Evolutionary conservation across 1,140 invertebrate species (phyloP), one percentile per base, ranked within the genome.

Genomic region (Antheraea mylitta): DNA sequence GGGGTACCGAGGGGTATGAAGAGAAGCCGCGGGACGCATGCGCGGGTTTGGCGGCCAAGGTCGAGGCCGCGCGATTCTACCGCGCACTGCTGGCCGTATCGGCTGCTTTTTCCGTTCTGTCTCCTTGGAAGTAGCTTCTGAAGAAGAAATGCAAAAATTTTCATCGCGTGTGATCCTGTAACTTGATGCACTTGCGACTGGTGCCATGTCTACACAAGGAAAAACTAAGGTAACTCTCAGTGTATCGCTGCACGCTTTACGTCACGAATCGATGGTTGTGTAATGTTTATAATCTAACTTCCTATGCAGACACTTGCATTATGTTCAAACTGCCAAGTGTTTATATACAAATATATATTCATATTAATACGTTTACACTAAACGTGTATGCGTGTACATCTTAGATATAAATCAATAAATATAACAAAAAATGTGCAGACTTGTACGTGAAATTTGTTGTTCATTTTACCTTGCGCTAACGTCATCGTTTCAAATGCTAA

Each of bases 11-110:
- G 72, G 64, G 74, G 71, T 45, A 72, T 66, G 61, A 69, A 66
- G 78, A 78, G 78, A 78, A 68, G 82, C 67, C 71, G 86, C 82
- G 87, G 82, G 85, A 79, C 89, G 89, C 89, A 91, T 90, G 89
- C 89, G 89, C 89, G 81, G 74, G 81, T 91, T 90, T 91, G 89
- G 86, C 87, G 89, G 89, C 89, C 89, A 91, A 91, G 89, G 89
- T 91, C 89, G 89, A 91, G 86, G 89, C 83, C 87, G 87, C 77
- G 83, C 86, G 86, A 91, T 83, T 90, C 87, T 75, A 81, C 86
- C 87, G 89, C 86, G 86, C 87, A 86, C 86, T 85, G 85, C 77
- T 86, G 86, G 84, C 77, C 86, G 86, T 82, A 75, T 82, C 81
- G 83, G 84, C 79, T 79, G 82, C 81, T 86, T 71, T 61, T 22